Conservation (phyloP, 2,888 invertebrate genomes). For the Plebejus melissa region DNA sequence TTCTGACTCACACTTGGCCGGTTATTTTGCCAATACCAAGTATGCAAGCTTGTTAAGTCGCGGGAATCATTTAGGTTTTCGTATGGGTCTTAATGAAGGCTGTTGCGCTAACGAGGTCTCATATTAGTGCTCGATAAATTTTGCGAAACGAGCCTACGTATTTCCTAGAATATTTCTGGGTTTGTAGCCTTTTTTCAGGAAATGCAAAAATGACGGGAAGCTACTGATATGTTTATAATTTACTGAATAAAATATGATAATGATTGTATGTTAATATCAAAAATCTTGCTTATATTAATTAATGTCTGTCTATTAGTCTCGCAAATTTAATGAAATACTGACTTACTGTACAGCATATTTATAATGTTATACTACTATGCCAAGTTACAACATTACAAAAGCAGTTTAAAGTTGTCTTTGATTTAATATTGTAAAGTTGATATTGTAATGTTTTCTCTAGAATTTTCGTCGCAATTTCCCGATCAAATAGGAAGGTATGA, state of each 20-base stretch:
- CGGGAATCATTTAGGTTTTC: constrained; percentile 36
- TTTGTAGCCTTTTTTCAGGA: neutral
- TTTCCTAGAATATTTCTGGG: neutral
- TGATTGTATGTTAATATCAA: no score
- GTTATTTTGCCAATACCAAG: constrained; percentile 13
- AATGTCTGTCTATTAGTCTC: no score
- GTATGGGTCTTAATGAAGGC: constrained; percentile 40
- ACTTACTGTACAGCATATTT: no score
- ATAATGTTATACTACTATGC: no score
- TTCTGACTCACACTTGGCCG: neutral
- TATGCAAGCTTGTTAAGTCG: constrained; percentile 16
- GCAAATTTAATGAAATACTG: no score
- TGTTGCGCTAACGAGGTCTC: constrained; percentile 47
- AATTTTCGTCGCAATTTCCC: neutral
- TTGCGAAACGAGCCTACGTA: constrained; percentile 26
- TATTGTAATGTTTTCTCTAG: neutral
- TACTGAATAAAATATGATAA: no score
- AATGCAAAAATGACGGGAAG: neutral
- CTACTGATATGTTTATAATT: neutral
- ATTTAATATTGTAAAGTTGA: neutral
- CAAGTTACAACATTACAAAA: neutral
- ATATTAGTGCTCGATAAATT: constrained; percentile 42
- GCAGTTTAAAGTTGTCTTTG: neutral
- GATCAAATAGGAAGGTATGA: neutral
- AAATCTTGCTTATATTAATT: no score